A percentile compares a stretch with the other conserved stretches of the same genome.
Conservation (phyloP, 2,888 invertebrate genomes). For the Lasiommata megera region DNA sequence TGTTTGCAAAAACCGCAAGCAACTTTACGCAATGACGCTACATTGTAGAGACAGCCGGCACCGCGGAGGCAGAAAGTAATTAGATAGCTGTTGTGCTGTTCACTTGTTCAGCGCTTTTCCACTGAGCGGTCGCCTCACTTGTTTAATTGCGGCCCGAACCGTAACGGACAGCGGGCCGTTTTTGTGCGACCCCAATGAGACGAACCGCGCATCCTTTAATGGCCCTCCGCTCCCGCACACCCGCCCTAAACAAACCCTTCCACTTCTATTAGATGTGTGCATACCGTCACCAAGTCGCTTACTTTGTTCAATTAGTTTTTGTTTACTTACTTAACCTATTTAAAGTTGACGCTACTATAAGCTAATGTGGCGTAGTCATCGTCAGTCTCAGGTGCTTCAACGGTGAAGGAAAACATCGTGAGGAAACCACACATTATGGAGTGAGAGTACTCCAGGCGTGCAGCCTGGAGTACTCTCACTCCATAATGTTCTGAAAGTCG, state of each 20-base stretch:
- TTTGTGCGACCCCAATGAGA: slow-evolving; percentile 65
- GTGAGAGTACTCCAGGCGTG: no score
- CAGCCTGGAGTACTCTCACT: no score
- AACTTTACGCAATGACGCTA: slow-evolving; percentile 60
- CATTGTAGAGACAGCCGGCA: slow-evolving; percentile 54
- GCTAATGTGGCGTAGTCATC: neutral
- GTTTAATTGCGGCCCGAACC: slow-evolving; percentile 72
- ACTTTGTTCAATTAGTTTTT: slow-evolving; percentile 18
- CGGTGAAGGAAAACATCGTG: no score
- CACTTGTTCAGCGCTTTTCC: slow-evolving; percentile 72
- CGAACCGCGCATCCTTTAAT: slow-evolving; percentile 68
- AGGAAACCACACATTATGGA: no score
- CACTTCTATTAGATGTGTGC: slow-evolving; percentile 28
- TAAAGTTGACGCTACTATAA: neutral
- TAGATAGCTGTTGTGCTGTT: slow-evolving; percentile 70
- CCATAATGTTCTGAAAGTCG: no score
- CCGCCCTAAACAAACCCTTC: slow-evolving; percentile 30
- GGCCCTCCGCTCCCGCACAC: slow-evolving; percentile 44
- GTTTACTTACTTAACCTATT: slow-evolving; percentile 2
- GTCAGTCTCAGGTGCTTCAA: no score
- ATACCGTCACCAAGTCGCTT: slow-evolving; percentile 20
- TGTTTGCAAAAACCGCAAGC: slow-evolving; percentile 65
- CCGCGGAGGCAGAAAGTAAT: slow-evolving; percentile 65
- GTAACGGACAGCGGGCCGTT: slow-evolving; percentile 69
- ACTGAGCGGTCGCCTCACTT: slow-evolving; percentile 60